Conservation (phyloP, 2,113 vertebrate genomes). For the Cricetomys ansorgei region DNA sequence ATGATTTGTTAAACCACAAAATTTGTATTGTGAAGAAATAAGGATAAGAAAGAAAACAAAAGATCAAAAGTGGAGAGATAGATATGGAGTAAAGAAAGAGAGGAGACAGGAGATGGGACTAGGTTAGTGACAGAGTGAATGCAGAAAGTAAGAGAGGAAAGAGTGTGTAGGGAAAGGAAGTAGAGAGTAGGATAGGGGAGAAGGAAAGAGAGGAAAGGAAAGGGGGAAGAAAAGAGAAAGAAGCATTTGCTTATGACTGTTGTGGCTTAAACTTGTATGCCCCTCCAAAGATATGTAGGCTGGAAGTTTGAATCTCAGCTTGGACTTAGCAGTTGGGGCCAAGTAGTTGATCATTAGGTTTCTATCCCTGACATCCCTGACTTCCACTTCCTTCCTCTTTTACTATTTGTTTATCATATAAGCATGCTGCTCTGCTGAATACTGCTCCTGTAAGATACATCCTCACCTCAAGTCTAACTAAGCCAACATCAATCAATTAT, state of each 20-base stretch:
- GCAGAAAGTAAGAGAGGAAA: too few species aligned
- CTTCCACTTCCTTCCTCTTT: background rate
- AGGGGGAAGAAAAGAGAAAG: background rate
- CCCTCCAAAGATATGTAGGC: background rate
- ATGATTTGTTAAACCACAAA: background rate
- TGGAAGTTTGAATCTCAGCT: too few species aligned
- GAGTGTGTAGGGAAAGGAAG: too few species aligned
- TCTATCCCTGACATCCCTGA: background rate
- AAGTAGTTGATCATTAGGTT: background rate
- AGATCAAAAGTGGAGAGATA: background rate
- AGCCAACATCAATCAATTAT: background rate
- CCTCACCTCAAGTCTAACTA: background rate
- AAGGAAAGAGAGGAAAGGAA: too few species aligned
- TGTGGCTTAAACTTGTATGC: background rate
- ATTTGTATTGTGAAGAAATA: background rate
- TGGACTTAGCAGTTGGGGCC: background rate
- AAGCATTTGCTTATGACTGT: background rate
- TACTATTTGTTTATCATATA: background rate
- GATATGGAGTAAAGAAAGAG: too few species aligned
- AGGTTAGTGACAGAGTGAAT: fast-evolving
- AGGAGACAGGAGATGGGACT: fast-evolving
- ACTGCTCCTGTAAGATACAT: background rate
- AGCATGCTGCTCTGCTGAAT: background rate
- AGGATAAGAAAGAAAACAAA: background rate
- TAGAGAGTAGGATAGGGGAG: fast-evolving